Evolutionary conservation across 2,888 invertebrate species (phyloP).

Genomic region (Pterostichus niger): DNA sequence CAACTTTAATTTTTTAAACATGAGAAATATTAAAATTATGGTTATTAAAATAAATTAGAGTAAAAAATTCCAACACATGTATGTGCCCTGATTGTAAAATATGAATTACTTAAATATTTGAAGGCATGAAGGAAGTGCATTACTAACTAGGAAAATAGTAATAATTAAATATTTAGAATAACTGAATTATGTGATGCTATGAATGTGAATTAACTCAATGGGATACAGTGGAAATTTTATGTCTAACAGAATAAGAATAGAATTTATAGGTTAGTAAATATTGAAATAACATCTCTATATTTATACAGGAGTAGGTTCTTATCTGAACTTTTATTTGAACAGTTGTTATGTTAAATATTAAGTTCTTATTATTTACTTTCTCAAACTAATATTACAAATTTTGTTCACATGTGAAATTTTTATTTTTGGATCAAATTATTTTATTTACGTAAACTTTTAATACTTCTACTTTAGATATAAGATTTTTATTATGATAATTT

Average conservation of each 20-base stretch:
- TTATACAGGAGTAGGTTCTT: background rate
- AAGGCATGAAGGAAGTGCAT: too few species aligned
- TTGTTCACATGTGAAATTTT: background rate
- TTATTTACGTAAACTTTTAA: too few species aligned
- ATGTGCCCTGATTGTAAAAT: constrained; percentile 15
- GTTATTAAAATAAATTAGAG: constrained; percentile 49
- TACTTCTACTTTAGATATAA: too few species aligned
- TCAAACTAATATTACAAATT: background rate
- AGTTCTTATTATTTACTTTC: background rate
- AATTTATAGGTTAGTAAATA: background rate
- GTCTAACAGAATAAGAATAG: background rate
- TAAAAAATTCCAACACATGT: constrained; percentile 22
- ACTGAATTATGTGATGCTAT: too few species aligned
- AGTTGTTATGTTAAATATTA: background rate
- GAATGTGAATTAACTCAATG: too few species aligned
- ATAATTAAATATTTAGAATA: too few species aligned
- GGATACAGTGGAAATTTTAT: background rate
- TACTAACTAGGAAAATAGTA: too few species aligned
- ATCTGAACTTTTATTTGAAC: constrained; percentile 5
- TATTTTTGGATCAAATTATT: too few species aligned
- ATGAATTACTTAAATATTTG: too few species aligned
- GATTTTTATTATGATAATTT: too few species aligned
- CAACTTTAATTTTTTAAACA: constrained; percentile 39
- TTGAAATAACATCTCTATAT: constrained; percentile 6
- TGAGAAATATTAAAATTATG: constrained; percentile 36